Evolutionary conservation across 2,888 invertebrate species (phyloP), one percentile per base, ranked within the genome.

Genomic region (Aphidius colemani): DNA sequence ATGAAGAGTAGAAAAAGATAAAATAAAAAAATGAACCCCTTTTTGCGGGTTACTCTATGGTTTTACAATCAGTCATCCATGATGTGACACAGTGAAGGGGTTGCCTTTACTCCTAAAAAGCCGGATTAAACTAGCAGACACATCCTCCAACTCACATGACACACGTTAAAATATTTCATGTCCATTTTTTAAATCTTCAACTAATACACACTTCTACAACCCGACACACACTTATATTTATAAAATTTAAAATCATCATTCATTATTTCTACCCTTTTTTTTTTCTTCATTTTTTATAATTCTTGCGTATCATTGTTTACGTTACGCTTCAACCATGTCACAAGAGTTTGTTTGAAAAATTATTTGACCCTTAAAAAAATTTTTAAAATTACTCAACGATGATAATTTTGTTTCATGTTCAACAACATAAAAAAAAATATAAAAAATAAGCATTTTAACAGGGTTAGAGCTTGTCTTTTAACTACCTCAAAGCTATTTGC

Each of bases 31-130:
- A 30, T 72, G 73, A 75, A 76, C 76, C 75, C 58, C 46, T 57
- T 46, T 30, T 40, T 78, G 78, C 73, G 79, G 81, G 78, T 74
- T 72, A 80, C 79, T 82, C 76, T 70, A 82, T 82, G 82, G 82
- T 82, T 82, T 82, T 75, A 78, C 81, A 79, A 82, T 82, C 82
- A 80, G 76, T 82, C 82, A 82, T 73, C 80, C 80, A 71, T 81
- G 80, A 78, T 81, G 72, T 80, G 80, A 81, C 80, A 80, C 73
- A 70, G 66, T 70, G 73, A 80, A 81, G 80, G 81, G 81, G 82
- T 80, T 77, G 77, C 67, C 68, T 66, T 70, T 71, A 72, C 71
- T 76, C 78, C 75, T 56, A 41, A 66, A 66, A 66, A 59, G 81
- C 79, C 81, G 79, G 82, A 82, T 82, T 81, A 81, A 48, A 60